Evolutionary conservation across 2,797 vertebrate species (phyloP).

Genomic region (Cynodonichthys magdalenae): DNA sequence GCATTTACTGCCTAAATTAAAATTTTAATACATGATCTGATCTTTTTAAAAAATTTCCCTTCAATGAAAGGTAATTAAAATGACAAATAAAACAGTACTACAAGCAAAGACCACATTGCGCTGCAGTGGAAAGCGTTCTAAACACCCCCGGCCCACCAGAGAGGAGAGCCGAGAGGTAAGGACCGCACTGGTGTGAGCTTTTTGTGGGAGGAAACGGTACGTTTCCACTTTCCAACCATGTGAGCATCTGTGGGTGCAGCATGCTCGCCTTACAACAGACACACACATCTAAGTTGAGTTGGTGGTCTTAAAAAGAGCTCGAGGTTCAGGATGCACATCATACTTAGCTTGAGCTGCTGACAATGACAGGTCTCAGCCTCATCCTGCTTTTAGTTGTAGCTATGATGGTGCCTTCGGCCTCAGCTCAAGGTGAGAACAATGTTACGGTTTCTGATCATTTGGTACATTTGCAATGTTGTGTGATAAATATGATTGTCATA

Average conservation of each 20-base stretch:
- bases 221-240: constrained; percentile 52
- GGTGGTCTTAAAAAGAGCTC: constrained; percentile 33
- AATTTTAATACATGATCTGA: not conserved
- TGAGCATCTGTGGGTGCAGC: constrained; percentile 45
- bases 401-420: constrained; percentile 24
- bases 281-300: not conserved
- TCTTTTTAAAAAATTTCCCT: too few species aligned
- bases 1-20: not conserved
- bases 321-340: constrained; percentile 10
- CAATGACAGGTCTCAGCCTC: constrained; percentile 42
- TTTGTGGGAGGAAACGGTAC: constrained; percentile 43
- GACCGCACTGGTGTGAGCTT: not conserved
- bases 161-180: constrained; percentile 16
- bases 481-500: not conserved
- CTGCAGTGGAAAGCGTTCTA: constrained; percentile 40
- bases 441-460: not conserved
- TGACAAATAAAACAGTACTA: not conserved
- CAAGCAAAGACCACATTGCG: constrained; percentile 13
- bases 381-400: constrained; percentile 32
- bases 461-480: not conserved
- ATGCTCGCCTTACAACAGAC: not conserved
- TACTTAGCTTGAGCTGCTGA: constrained; percentile 1
- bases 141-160: constrained; percentile 49
- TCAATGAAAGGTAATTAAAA: not conserved
- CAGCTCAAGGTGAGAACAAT: constrained; percentile 55